Evolutionary conservation across 1,140 invertebrate species (phyloP).

Genomic region (Ectropis grisescens): DNA sequence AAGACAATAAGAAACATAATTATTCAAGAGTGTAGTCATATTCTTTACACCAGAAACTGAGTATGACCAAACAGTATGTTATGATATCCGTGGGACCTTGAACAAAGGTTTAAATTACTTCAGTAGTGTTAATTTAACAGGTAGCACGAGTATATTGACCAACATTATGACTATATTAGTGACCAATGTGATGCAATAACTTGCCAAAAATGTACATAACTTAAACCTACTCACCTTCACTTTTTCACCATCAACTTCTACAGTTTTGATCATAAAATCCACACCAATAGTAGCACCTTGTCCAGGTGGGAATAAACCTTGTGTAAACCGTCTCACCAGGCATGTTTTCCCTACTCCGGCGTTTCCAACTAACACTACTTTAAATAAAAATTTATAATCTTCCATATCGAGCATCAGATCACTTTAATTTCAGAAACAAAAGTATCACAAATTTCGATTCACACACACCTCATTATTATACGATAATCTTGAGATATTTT

Average conservation of each 20-base stretch:
- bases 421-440: conserved; percentile 50
- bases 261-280: conserved; percentile 99
- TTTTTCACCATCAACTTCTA: conserved; percentile 98
- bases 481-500: too few relatives aligned
- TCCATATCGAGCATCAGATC: conserved; percentile 80
- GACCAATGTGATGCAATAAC: conserved; percentile 19
- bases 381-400: conserved; percentile 98
- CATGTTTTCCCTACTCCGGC: conserved; percentile 96
- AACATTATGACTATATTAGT: too few relatives aligned
- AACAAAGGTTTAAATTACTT: too few relatives aligned
- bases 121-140: too few relatives aligned
- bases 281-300: conserved; percentile 99
- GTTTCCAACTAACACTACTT: conserved; percentile 96
- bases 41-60: too few relatives aligned
- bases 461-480: conserved; percentile 28
- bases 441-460: conserved; percentile 29
- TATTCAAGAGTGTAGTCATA: too few relatives aligned
- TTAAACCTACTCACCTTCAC: conserved; percentile 82
- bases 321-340: conserved; percentile 90
- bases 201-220: conserved; percentile 8
- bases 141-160: too few relatives aligned
- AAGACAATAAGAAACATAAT: too few relatives aligned
- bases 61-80: too few relatives aligned
- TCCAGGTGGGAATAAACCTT: conserved; percentile 94
- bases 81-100: too few relatives aligned